Conservation (phyloP, 2,888 invertebrate genomes). For the Notodonta dromedarius region DNA sequence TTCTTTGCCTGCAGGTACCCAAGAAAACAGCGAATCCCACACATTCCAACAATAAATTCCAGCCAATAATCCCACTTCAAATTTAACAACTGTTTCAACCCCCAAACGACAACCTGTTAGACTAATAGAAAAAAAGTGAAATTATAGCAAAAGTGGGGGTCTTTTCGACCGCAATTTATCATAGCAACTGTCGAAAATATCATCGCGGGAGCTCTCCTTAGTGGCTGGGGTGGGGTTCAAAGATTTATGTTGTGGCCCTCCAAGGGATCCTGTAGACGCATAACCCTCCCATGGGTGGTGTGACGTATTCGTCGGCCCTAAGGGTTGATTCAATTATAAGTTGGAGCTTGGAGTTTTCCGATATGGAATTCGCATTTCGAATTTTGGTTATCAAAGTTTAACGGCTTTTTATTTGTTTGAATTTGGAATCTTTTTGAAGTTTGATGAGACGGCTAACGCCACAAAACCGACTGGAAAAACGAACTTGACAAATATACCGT, state of each 20-base stretch:
- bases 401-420: background rate
- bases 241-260: slow-evolving; percentile 40
- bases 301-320: slow-evolving; percentile 41
- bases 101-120: slow-evolving; percentile 40
- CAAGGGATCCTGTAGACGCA: slow-evolving; percentile 21
- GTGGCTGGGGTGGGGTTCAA: slow-evolving; percentile 36
- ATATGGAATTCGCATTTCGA: slow-evolving; percentile 1
- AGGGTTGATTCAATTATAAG: slow-evolving; percentile 35
- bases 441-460: background rate
- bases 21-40: too few species aligned
- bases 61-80: background rate
- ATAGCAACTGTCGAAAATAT: slow-evolving; percentile 46
- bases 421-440: slow-evolving; percentile 1
- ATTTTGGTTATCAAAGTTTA: background rate
- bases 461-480: too few species aligned
- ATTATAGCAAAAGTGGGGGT: slow-evolving; percentile 36
- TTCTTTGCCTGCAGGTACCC: too few species aligned
- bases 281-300: slow-evolving; percentile 34
- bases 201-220: slow-evolving; percentile 42
- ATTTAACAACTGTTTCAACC: slow-evolving; percentile 4
- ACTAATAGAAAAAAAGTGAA: slow-evolving; percentile 35
- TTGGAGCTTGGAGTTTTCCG: slow-evolving; percentile 11
- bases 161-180: slow-evolving; percentile 36
- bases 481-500: too few species aligned
- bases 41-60: background rate